Base-by-base conservation (phyloP, 37 sponge, comb jelly and placozoan species). In the Halichondria panicea region DNA sequence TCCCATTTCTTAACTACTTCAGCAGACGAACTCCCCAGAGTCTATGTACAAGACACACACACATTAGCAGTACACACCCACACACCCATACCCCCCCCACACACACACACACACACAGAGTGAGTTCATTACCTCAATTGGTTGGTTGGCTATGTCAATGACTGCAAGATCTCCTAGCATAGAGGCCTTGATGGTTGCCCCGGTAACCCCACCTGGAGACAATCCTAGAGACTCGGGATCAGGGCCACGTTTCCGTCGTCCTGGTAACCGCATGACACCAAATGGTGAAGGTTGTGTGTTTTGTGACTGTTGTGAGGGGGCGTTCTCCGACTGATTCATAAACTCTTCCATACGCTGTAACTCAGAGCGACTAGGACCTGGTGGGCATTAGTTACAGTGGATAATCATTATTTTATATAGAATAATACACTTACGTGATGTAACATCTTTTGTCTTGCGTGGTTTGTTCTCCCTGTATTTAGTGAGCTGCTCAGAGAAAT, bases 1-100 rank as follows among this genome's bases (percentile, higher is more conserved):
- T 77, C 73, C 95, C 95, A 94, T 55, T 73, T 84, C 83, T 81
- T 87, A 24, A 50, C 32, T 0, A 37, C 66, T 31, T 79, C 87
- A 41, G 70, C 57, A 32, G 70, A 6, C 38, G 84, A 66, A 3
- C 22, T 66, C 83, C 78, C 32, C 1, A 66, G 48, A 2, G 43
- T 32, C 38, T 66, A 46, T 18, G 34, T 21, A 42, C 38, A 54
- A 43, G 30, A 59, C 9, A 22, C 57, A 18, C 27, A 19, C n/a
- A 74, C 30, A 57, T 41, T 21, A 69, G 31, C 21, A 5, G 24
- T 55, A 40, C 19, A 8, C 15, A 3, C 52, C 36, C 9, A 43
- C 8, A 25, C 37, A n/a, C 68, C 30, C 27, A 31, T 22, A 72
- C 81, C 36, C 48, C 73, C 61, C 71, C 35, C 65, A n/a, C 65